Evolutionary conservation across 2,797 vertebrate species (phyloP).

Genomic region (Gambusia yucatana): DNA sequence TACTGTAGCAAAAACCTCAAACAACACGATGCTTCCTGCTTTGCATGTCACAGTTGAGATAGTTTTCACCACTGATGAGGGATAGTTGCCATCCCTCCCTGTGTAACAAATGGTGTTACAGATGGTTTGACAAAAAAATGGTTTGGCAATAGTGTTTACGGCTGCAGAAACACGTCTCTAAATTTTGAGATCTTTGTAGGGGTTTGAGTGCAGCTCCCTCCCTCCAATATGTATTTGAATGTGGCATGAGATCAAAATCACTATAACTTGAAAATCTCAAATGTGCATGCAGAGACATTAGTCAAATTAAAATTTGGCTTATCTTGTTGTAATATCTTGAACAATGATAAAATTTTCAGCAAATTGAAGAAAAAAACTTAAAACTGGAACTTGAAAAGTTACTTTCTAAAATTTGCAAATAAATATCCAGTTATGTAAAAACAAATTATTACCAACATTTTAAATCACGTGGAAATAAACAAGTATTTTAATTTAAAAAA

Average conservation of each 20-base stretch:
- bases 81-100: not conserved
- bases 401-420: not conserved
- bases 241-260: not conserved
- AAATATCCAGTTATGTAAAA: not conserved
- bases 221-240: not conserved
- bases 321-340: not conserved
- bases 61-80: not conserved
- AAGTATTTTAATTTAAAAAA: not conserved
- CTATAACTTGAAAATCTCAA: not conserved
- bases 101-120: not conserved
- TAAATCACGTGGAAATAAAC: not conserved
- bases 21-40: not conserved
- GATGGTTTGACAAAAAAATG: too few species aligned
- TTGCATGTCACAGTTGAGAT: not conserved
- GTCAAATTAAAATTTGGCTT: not conserved
- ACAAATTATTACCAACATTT: not conserved
- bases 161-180: not conserved
- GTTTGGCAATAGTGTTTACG: not conserved
- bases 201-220: not conserved
- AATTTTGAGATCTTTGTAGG: not conserved
- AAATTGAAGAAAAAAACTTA: not conserved
- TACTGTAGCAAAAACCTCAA: not conserved
- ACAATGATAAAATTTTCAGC: not conserved
- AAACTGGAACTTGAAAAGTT: not conserved
- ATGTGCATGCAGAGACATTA: too few species aligned